Evolutionary conservation across 2,797 vertebrate genomes (phyloP).

Genomic region (Bradypodion ventrale): DNA sequence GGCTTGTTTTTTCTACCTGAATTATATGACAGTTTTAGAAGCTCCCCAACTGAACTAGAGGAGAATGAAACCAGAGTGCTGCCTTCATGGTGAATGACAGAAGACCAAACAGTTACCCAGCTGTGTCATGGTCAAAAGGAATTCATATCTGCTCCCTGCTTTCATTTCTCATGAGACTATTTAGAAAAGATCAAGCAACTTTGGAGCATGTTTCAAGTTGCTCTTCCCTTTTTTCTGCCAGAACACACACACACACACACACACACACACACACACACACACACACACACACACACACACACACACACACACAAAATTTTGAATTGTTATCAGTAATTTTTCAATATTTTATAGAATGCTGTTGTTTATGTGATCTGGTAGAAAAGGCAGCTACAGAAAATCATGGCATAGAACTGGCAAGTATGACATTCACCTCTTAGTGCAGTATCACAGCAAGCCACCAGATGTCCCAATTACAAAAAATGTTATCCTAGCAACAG

Average conservation of each 20-base stretch:
- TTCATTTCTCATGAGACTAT: neutral
- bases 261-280: too few relatives aligned
- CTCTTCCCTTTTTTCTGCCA: neutral
- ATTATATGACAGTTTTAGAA: neutral
- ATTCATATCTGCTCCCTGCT: slow-evolving; percentile 1
- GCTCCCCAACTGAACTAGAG: too few relatives aligned
- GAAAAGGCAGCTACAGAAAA: neutral
- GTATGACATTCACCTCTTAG: neutral
- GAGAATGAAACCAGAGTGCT: neutral
- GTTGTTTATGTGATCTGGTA: neutral
- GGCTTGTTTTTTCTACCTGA: neutral
- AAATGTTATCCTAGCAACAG: neutral
- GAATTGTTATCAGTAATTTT: neutral
- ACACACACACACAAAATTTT: too few relatives aligned
- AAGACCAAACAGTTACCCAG: neutral
- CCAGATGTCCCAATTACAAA: slow-evolving; percentile 6
- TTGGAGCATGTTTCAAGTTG: neutral
- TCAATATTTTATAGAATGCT: neutral
- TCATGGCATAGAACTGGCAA: neutral
- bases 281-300: too few relatives aligned
- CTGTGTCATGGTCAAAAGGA: neutral
- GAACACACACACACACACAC: too few relatives aligned
- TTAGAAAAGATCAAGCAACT: neutral
- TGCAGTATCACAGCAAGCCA: neutral
- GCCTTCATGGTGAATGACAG: neutral